Evolutionary conservation across 1,140 invertebrate genomes (phyloP), one percentile per base, ranked within the genome.

Genomic region (Notospermus geniculatus): DNA sequence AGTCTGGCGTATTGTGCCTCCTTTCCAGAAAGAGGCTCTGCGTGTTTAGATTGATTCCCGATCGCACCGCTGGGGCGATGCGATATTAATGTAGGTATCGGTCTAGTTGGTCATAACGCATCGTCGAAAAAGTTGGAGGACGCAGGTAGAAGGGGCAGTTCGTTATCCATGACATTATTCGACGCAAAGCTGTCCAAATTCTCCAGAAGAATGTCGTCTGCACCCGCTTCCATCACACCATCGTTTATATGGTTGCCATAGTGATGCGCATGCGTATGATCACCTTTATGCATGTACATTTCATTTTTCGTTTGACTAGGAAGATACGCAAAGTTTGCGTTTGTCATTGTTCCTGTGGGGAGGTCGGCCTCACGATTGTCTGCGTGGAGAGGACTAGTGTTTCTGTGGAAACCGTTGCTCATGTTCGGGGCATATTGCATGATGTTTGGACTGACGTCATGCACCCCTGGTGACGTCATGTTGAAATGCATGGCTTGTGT

Each of bases 341-440:
- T 70, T 46, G 70, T 67, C 54, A 72, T 67, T 54, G 68, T 62
- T 53, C 69, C 70, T 39, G 65, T 54, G 19, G 67, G 70, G 19
- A 72, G 64, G 27, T 65, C 67, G 19, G 65, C 59, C n/a, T 66
- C 63, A 0, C 63, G 57, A 0, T 68, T 68, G 29, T 62, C 58
- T 5, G 68, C 69, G n/a, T 73, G 70, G 11, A 73, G 36, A 0
- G 71, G 71, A 55, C 71, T 73, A 4, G 60, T 65, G n/a, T 69
- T 70, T 19, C 67, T 53, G n/a, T 60, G 63, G 13, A 59, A 19
- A 27, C 46, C n/a, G n/a, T 19, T 19, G 46, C 9, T 19, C 46
- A 50, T 50, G 19, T 23, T 50, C n/a, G 46, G n/a, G 4, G 46
- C n/a, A 27, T 27, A 19, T 9, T 19, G 25, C 46, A 50, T 50